Evolutionary conservation across 2,888 invertebrate genomes (phyloP), one percentile per base, ranked within the genome.

Genomic region (Latheticus oryzae): DNA sequence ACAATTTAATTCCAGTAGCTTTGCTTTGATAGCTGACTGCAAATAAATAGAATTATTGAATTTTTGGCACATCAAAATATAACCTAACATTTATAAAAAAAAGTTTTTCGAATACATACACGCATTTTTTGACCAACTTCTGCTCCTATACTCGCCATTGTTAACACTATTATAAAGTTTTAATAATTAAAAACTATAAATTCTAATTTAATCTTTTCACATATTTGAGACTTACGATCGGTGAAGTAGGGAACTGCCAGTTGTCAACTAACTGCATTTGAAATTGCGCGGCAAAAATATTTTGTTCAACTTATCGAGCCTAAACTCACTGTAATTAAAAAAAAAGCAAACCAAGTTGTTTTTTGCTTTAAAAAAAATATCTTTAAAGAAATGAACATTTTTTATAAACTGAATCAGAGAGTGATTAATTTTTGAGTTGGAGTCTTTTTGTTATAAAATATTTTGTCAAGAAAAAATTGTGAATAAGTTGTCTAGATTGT

Each of bases 11-110:
- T 97, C 97, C 62, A 93, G 87, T 45, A 98, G 83, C 79, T 97
- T 97, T 24, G 95, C 95, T 79, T 95, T 95, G 67, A 98, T 96
- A 23, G 97, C 97, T 65, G 93, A 91, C 95, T 97, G 80, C 82
- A 85, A 45, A 19, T 9, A 9, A 78, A 62, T 63, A 63, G 60
- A 62, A 48, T 37, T 16, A 4, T 35, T 42, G 37, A 24, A 23
- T 16, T 28, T 51, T 38, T 12, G 24, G 23, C 38, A 54, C 35
- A 55, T 57, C n/a, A 60, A 45, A 60, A 60, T 54, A 52, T 65
- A 67, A 67, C 63, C 67, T 70, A 45, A 30, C 40, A 53, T 60
- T 24, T 40, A 8, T 37, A 35, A 30, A 21, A 11, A 30, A 55
- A 17, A 23, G 37, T 37, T 3, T 7, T 17, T 30, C 16, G 5